A percentile compares a stretch with the other conserved stretches of the same genome.
Conservation (phyloP, 2,113 vertebrate species). For the Carassius carassius region DNA sequence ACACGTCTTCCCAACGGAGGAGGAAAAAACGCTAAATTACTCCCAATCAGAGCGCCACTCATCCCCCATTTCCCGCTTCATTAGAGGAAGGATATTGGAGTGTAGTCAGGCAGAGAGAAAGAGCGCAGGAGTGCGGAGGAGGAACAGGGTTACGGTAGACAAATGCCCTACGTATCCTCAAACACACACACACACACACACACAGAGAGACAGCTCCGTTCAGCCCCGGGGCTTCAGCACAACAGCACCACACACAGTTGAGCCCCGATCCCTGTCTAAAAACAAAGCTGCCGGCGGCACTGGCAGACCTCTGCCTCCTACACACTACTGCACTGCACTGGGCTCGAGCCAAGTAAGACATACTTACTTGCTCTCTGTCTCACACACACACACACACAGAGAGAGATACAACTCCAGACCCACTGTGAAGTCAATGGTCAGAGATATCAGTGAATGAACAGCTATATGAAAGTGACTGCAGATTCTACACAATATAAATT, state of each 20-base stretch:
- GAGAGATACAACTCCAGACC: conserved; percentile 1
- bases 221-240: conserved; percentile 54
- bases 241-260: conserved; percentile 57
- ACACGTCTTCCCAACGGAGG: conserved; percentile 47
- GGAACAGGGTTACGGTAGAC: conserved; percentile 49
- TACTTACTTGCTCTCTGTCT: conserved; percentile 27
- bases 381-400: conserved; percentile 35
- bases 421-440: conserved; percentile 26
- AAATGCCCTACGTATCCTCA: conserved; percentile 54
- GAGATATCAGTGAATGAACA: conserved; percentile 17
- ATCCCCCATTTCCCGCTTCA: conserved; percentile 62
- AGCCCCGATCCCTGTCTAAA: conserved; percentile 48
- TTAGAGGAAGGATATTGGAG: conserved; percentile 62
- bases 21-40: conserved; percentile 58
- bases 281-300: conserved; percentile 58
- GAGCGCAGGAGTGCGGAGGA: conserved; percentile 47
- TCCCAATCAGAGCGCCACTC: conserved; percentile 60
- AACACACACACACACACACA: conserved; percentile 42
- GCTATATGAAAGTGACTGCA: conserved; percentile 5
- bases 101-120: conserved; percentile 59
- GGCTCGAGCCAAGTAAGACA: conserved; percentile 50
- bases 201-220: conserved; percentile 36
- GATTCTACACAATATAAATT: not conserved
- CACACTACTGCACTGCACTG: conserved; percentile 53
- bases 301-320: conserved; percentile 56